phyloP scores from a whole-genome alignment of 2,797 vertebrate genomes.

The Muscicapa striata region DNA sequence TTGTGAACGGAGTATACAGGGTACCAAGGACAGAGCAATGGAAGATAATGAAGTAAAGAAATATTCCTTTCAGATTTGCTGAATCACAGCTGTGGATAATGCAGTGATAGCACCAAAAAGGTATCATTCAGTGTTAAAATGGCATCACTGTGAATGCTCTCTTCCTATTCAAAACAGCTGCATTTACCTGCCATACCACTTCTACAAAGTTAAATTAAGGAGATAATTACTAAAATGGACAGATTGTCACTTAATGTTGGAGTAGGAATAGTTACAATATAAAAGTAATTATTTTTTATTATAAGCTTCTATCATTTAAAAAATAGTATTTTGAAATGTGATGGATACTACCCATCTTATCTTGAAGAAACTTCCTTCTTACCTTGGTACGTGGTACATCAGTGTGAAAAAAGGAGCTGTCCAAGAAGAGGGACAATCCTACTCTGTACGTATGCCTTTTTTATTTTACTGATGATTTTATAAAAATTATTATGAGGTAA shows the following conservation, averaged over 20 bases:
- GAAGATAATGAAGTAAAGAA: constrained; percentile 65
- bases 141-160: constrained; percentile 23
- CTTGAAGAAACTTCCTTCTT: neutral
- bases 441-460: neutral
- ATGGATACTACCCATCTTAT: neutral
- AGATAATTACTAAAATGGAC: neutral
- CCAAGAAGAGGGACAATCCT: neutral
- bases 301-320: neutral
- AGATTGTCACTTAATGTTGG: neutral
- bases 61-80: constrained; percentile 70
- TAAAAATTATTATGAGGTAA: rapidly evolving
- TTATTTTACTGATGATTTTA: neutral
- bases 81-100: constrained; percentile 71
- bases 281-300: neutral
- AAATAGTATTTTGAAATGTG: neutral
- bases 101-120: constrained; percentile 38
- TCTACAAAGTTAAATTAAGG: neutral
- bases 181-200: constrained; percentile 25
- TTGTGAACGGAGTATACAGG: constrained; percentile 42
- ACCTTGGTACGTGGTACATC: rapidly evolving
- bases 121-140: constrained; percentile 24
- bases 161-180: constrained; percentile 40
- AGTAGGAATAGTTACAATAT: neutral
- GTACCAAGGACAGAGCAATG: constrained; percentile 52
- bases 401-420: neutral